Percentiles rank a stretch among this genome's conserved stretches.
These are phyloP conservation scores for Zaprionus vittiger DNA, from an alignment of 1,140 invertebrate genomes.

Conservation along the genomic window DNA sequence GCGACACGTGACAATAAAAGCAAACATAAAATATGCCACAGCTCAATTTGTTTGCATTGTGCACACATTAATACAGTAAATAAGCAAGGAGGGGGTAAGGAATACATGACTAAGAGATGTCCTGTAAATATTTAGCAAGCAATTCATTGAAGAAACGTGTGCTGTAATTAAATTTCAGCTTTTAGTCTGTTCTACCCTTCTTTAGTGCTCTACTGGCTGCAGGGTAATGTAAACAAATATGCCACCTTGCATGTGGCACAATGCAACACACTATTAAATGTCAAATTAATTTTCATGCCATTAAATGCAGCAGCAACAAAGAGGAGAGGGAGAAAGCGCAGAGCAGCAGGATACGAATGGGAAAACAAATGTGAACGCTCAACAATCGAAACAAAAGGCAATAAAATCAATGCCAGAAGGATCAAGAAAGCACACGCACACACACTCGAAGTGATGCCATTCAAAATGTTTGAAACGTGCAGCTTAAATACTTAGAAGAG, in stretches of 20 bases:
- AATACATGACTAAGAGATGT: not conserved
- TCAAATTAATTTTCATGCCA: constrained; percentile 74
- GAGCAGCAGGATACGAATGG: not conserved
- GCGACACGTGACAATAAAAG: constrained; percentile 64
- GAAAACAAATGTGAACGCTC: constrained; percentile 38
- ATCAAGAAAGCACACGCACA: constrained; percentile 6
- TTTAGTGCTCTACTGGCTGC: not conserved
- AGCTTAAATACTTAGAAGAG: constrained; percentile 56
- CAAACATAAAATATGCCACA: constrained; percentile 48
- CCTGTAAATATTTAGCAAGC: not conserved
- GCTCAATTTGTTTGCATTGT: constrained; percentile 58
- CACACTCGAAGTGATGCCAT: not conserved
- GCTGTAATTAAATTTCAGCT: not conserved
- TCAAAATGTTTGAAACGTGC: constrained; percentile 2
- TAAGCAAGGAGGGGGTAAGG: constrained; percentile 25
- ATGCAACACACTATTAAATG: constrained; percentile 59
- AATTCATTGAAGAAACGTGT: not conserved
- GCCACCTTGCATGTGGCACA: constrained; percentile 32
- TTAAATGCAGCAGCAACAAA: constrained; percentile 66
- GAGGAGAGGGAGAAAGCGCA: constrained; percentile 20
- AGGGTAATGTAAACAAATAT: constrained; percentile 30
- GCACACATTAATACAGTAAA: constrained; percentile 69
- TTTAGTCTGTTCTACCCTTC: not conserved
- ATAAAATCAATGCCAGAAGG: constrained; percentile 59
- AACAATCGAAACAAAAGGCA: constrained; percentile 39